phyloP scores from a whole-genome alignment of 2,797 vertebrate genomes.

The Gymnodraco acuticeps region DNA sequence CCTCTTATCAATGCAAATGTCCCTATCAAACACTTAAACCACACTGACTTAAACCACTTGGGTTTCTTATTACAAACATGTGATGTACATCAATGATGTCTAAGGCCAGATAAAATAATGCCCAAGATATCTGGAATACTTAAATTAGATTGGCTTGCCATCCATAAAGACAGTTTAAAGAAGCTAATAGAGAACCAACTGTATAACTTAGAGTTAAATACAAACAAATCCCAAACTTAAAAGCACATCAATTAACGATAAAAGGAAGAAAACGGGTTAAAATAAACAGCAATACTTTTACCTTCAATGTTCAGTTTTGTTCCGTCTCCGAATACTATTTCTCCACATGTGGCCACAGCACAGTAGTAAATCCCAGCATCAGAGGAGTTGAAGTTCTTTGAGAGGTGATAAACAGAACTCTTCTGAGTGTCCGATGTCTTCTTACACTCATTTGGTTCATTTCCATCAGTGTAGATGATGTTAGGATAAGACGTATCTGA shows the following conservation, averaged over 20 bases:
- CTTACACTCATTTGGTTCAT: neutral
- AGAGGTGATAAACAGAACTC: too few relatives aligned
- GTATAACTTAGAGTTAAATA: neutral
- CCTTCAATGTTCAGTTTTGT: conserved; percentile 37
- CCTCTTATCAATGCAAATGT: neutral
- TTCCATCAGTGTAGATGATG: too few relatives aligned
- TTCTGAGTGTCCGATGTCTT: too few relatives aligned
- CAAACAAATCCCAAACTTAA: too few relatives aligned
- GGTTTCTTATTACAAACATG: neutral
- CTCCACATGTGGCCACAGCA: too few relatives aligned
- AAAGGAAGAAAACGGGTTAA: neutral
- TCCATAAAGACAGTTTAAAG: neutral
- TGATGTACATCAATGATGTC: neutral
- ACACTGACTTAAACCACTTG: neutral
- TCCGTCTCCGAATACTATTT: conserved; percentile 9
- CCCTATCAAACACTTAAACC: neutral
- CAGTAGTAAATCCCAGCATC: too few relatives aligned
- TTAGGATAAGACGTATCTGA: too few relatives aligned
- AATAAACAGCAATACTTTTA: neutral
- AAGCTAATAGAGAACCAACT: neutral
- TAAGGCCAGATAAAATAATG: neutral
- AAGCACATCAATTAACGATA: neutral
- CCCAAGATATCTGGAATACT: neutral
- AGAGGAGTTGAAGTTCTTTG: too few relatives aligned
- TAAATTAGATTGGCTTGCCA: neutral